Evolutionary conservation across 2,797 vertebrate genomes (phyloP), one percentile per base, ranked within the genome.

Genomic region (Ctenopoma multispine): DNA sequence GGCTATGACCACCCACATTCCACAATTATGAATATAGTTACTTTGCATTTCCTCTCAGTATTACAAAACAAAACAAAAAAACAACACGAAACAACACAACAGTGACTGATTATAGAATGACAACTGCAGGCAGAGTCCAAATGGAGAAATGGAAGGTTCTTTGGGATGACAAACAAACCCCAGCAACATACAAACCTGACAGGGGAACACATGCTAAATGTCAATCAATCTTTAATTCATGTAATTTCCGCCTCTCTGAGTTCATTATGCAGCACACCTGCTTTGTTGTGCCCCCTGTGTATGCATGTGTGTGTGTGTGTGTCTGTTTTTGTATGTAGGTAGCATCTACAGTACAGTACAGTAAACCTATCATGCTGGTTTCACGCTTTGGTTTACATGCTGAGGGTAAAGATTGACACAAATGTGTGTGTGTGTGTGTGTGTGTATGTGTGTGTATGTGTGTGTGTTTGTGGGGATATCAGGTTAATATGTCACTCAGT

Each of bases 171-270:
- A 72, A 54, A 53, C 15, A 59, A 21, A 53, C 6, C n/a, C 12
- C 34, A 50, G 41, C 38, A 44, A 47, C 60, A 49, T 24, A 15
- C 18, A 43, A 53, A 63, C 29, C 49, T 62, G 70, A 78, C 79
- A 55, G 17, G 31, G 34, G 34, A 75, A 17, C 43, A 58, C 58
- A 48, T 43, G 69, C 63, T 77, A 71, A 85, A 80, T 89, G 82
- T 71, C 87, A 92, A 38, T 86, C 77, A 82, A 82, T 89, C 69
- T 87, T 89, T 89, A 84, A 87, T 87, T 83, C 78, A 70, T 81
- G 77, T 72, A 1, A 63, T 82, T 48, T 80, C 20, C 76, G 40
- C 70, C 64, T 86, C 60, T 68, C 34, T 72, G 71, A 67, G 68
- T 74, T 74, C 63, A 87, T 84, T 86, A 85, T 88, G 71, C 76